Evolutionary conservation across 2,113 vertebrate species (phyloP).

Genomic region (Chamaea fasciata): DNA sequence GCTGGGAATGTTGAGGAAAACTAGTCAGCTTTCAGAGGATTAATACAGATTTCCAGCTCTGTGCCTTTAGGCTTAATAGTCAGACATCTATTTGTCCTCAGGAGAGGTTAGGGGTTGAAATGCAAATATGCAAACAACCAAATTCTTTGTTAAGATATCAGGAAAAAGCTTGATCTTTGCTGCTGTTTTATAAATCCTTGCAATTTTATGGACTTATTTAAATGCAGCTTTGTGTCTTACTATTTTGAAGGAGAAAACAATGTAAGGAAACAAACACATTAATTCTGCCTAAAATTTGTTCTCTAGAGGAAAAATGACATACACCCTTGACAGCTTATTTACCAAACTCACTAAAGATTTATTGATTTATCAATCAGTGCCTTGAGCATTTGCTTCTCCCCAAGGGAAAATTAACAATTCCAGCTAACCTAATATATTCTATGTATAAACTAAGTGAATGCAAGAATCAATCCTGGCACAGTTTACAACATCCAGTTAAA

Average conservation of each 20-base stretch:
- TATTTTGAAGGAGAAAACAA: conserved; percentile 67
- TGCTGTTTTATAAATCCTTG: conserved; percentile 63
- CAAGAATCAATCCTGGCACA: conserved; percentile 69
- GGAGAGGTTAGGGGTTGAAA: conserved; percentile 80
- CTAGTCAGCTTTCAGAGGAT: conserved; percentile 80
- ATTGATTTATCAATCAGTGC: conserved; percentile 97
- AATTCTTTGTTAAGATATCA: conserved; percentile 70
- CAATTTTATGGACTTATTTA: conserved; percentile 67
- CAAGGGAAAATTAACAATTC: conserved; percentile 82
- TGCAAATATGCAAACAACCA: conserved; percentile 75
- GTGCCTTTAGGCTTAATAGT: conserved; percentile 67
- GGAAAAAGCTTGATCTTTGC: conserved; percentile 63
- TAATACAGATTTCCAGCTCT: conserved; percentile 74
- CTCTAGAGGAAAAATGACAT: conserved; percentile 78
- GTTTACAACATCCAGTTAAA: conserved; percentile 53
- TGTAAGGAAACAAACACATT: conserved; percentile 59
- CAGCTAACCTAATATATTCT: conserved; percentile 80
- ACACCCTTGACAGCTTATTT: conserved; percentile 91
- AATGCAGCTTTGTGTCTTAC: conserved; percentile 57
- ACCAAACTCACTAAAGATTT: conserved; percentile 93
- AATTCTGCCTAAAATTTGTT: conserved; percentile 72
- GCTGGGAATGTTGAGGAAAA: conserved; percentile 75
- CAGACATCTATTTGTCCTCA: conserved; percentile 79
- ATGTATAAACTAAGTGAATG: conserved; percentile 68
- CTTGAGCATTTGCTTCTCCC: conserved; percentile 79